Evolutionary conservation across 2,888 invertebrate genomes (phyloP).

Genomic region (Campaea margaritaria): DNA sequence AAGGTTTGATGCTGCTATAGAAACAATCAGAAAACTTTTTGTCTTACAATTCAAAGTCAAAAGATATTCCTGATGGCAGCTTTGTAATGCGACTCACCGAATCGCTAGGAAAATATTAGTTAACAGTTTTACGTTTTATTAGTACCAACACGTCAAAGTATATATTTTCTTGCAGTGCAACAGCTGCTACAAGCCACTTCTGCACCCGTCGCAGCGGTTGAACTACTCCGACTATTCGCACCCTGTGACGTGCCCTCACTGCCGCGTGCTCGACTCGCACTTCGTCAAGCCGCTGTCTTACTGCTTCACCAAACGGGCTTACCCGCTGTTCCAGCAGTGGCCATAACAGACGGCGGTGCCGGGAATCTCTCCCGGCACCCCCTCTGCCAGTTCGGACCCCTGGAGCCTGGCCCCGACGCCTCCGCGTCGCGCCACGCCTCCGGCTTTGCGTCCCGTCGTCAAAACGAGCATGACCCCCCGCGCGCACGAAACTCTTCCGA

Average conservation of each 20-base stretch:
- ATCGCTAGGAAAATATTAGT: too few species aligned
- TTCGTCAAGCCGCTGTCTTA: conserved; percentile 96
- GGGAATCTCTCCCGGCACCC: conserved; percentile 85
- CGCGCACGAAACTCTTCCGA: conserved; percentile 52
- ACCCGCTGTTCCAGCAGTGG: conserved; percentile 90
- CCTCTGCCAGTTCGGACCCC: conserved; percentile 63
- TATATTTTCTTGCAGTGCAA: conserved; percentile 90
- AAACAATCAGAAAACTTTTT: too few species aligned
- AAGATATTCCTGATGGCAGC: too few species aligned
- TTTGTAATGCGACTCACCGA: too few species aligned
- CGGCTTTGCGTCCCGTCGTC: conserved; percentile 77
- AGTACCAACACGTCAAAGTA: conserved; percentile 7
- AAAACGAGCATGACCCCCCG: conserved; percentile 82
- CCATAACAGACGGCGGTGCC: conserved; percentile 94
- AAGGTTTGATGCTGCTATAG: too few species aligned
- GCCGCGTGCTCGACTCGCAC: conserved; percentile 95
- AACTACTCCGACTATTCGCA: conserved; percentile 98
- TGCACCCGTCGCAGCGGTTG: conserved; percentile 93
- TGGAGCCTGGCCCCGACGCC: conserved; percentile 75
- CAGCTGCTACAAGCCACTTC: conserved; percentile 94
- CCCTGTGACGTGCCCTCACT: conserved; percentile 95
- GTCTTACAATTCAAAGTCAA: too few species aligned
- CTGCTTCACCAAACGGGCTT: conserved; percentile 92
- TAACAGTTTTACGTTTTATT: conserved; percentile 1
- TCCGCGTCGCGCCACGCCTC: conserved; percentile 75